These are phyloP conservation scores for Leptoteleia sp. DNA, from an alignment of 1,140 invertebrate species.

Conservation along the genomic window DNA sequence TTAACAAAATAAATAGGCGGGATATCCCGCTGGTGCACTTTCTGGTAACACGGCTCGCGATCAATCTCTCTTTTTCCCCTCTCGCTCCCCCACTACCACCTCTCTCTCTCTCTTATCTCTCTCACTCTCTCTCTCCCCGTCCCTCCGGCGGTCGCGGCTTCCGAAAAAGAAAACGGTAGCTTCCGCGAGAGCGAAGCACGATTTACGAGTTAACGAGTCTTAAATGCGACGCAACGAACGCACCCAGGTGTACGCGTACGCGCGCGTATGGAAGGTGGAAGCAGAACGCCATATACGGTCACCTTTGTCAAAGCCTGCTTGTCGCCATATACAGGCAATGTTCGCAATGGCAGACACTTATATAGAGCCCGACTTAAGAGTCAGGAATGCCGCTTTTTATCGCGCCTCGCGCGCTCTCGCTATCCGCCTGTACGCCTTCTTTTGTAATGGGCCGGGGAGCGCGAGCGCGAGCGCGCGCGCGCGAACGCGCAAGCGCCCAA, in stretches of 20 bases:
- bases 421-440: constrained; percentile 69
- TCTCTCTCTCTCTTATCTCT: no score
- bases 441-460: constrained; percentile 65
- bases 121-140: background rate
- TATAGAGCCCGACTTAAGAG: constrained; percentile 78
- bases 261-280: constrained; percentile 76
- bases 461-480: constrained; percentile 46
- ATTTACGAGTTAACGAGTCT: constrained; percentile 71
- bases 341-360: constrained; percentile 77
- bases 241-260: constrained; percentile 69
- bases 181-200: constrained; percentile 67
- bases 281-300: constrained; percentile 77
- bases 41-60: no score
- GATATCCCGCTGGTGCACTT: no score
- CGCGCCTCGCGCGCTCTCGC: constrained; percentile 73
- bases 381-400: constrained; percentile 78
- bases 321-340: constrained; percentile 79
- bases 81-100: no score
- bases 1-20: no score
- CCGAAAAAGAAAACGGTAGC: constrained; percentile 65
- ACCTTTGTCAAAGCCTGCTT: constrained; percentile 79
- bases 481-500: constrained; percentile 47
- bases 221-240: constrained; percentile 68
- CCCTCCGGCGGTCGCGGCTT: constrained; percentile 22
- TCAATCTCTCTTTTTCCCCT: no score